Evolutionary conservation across 2,113 vertebrate genomes (phyloP).

Genomic region (Smithornis capensis): DNA sequence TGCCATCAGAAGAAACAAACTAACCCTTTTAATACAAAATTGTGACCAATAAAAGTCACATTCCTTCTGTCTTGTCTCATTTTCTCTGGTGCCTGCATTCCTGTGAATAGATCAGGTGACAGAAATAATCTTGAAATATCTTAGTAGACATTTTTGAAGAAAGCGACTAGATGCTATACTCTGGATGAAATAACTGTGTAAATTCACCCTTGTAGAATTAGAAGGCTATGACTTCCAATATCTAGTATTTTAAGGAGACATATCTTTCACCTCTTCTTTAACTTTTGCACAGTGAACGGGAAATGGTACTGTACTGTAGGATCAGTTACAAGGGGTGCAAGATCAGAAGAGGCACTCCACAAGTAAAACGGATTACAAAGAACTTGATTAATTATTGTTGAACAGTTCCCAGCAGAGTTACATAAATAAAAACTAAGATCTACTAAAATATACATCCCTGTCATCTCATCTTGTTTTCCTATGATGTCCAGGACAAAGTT

Average conservation of each 20-base stretch:
- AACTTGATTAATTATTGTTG: background rate
- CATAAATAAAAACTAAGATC: background rate
- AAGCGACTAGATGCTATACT: background rate
- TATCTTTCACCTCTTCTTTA: background rate
- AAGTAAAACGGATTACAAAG: background rate
- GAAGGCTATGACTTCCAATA: background rate
- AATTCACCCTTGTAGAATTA: background rate
- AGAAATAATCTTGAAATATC: background rate
- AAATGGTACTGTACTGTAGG: background rate
- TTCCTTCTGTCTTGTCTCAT: background rate
- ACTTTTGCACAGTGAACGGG: background rate
- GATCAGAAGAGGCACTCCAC: background rate
- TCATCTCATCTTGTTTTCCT: background rate
- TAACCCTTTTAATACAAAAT: background rate
- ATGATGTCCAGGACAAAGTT: background rate
- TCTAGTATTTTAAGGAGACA: background rate
- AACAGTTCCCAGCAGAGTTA: background rate
- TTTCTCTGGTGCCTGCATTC: background rate
- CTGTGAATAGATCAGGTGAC: background rate
- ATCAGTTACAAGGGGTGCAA: background rate
- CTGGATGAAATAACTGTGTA: background rate
- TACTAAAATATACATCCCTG: background rate
- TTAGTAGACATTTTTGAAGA: background rate
- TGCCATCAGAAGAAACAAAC: background rate
- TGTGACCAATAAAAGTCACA: background rate